Percentiles rank a stretch among this genome's conserved stretches.
Conservation (phyloP, 2,797 vertebrate species). For the Trachops cirrhosus region DNA sequence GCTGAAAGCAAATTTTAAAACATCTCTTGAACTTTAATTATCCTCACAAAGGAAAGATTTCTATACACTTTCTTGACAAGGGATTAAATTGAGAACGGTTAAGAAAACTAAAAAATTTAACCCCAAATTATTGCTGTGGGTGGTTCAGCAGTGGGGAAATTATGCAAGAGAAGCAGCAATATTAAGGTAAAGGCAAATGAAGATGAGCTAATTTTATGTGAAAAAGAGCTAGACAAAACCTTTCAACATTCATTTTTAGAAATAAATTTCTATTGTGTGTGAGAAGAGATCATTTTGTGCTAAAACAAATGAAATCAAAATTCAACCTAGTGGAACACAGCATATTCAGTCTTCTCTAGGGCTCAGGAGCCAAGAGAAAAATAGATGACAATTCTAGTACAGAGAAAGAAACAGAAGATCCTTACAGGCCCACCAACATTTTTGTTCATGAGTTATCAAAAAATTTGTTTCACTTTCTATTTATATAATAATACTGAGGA, state of each 20-base stretch:
- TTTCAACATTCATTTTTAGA: neutral
- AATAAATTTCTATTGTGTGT: constrained; percentile 1
- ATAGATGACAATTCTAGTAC: neutral
- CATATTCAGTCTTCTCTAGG: neutral
- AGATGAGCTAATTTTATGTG: neutral
- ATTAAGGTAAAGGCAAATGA: neutral
- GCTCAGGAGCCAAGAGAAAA: neutral
- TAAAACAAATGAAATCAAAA: constrained; percentile 17
- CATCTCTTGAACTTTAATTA: neutral
- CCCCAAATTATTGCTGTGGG: neutral
- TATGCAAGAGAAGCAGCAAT: neutral
- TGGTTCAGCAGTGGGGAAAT: neutral
- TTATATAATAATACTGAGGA: neutral
- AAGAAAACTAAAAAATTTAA: neutral
- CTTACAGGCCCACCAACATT: neutral
- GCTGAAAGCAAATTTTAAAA: constrained; percentile 25
- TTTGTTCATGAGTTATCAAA: neutral
- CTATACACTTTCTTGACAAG: neutral
- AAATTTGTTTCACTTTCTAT: neutral
- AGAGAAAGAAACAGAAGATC: neutral
- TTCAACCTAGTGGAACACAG: neutral
- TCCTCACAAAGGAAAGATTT: constrained; percentile 31
- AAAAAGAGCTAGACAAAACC: neutral
- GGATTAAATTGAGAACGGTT: neutral
- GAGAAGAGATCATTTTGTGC: neutral